Evolutionary conservation across 1,140 invertebrate species (phyloP).

Genomic region (Drosophila obscura): DNA sequence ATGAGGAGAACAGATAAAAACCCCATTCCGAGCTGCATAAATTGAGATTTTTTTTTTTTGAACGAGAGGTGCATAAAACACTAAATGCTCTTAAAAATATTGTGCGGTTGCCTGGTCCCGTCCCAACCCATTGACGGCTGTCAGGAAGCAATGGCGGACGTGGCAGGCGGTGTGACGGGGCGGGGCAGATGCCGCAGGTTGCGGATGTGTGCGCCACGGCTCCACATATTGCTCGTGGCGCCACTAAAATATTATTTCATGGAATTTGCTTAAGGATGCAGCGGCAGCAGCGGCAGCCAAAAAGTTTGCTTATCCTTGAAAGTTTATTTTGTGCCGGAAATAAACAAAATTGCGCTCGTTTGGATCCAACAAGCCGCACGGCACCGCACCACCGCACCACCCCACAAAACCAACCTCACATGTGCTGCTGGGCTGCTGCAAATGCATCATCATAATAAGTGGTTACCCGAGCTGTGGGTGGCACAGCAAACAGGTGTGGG

Average conservation of each 20-base stretch:
- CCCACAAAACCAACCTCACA: no score
- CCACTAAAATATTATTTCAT: conserved; percentile 82
- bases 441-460: conserved; percentile 57
- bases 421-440: background rate
- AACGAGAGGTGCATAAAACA: conserved; percentile 67
- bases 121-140: conserved; percentile 4
- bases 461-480: conserved; percentile 5
- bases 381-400: no score
- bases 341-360: conserved; percentile 78
- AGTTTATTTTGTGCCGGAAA: conserved; percentile 81
- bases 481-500: conserved; percentile 37
- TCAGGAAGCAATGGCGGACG: conserved; percentile 14
- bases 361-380: background rate
- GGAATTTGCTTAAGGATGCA: conserved; percentile 81
- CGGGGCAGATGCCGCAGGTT: conserved; percentile 10
- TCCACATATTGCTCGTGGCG: conserved; percentile 76
- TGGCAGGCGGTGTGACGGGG: conserved; percentile 10
- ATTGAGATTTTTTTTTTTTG: conserved; percentile 56
- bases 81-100: conserved; percentile 71
- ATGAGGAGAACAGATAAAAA: conserved; percentile 20
- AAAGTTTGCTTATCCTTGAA: conserved; percentile 81
- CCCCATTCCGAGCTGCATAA: conserved; percentile 44
- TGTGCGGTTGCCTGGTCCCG: conserved; percentile 30
- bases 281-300: conserved; percentile 60
- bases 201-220: conserved; percentile 63